Base-by-base conservation (phyloP, 1,140 invertebrate genomes). In the Euschistus heros region DNA sequence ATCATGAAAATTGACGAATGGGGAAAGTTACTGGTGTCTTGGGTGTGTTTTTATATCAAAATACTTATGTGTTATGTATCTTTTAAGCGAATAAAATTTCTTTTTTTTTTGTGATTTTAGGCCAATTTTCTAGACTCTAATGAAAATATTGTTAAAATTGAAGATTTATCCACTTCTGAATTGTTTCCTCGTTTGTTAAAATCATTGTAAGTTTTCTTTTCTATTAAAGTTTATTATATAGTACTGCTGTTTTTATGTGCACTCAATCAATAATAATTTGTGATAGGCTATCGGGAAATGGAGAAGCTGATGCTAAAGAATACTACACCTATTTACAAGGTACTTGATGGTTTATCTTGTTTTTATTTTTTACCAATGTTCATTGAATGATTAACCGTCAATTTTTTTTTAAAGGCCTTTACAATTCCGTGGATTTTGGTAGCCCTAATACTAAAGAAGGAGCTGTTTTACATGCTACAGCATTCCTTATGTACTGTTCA, bases 401-500 rank as follows among this genome's bases (percentile, higher is more conserved):
- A 10, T 20, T 50, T 47, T 47, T 47, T n/a, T 20, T 57, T 57
- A 3, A 20, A 57, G 54, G 24, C 2, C 20, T 26, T 24, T 57
- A 57, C 24, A 20, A 20, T 2, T 57, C 20, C 0, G 10, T 57
- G 8, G 54, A 57, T 5, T 57, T 57, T 20, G 54, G 54, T 8
- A 10, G 15, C 15, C 24, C 54, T 24, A 26, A 57, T 26, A 27
- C 18, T 17, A 57, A 57, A 57, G 20, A 57, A 57, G 54, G 24
- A 24, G 24, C 54, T 24, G 24, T 57, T 27, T 17, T 57, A 24
- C 18, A 24, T 17, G 54, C 54, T 17, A 57, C 54, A 24, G 54
- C 54, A 22, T 26, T 57, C 26, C 24, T 57, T 5, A 57, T 57
- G 7, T 57, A 57, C 26, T 57, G 54, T 24, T 57, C 54, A 17